Evolutionary conservation across 2,113 vertebrate genomes (phyloP).

Genomic region (Apeltes quadracus): DNA sequence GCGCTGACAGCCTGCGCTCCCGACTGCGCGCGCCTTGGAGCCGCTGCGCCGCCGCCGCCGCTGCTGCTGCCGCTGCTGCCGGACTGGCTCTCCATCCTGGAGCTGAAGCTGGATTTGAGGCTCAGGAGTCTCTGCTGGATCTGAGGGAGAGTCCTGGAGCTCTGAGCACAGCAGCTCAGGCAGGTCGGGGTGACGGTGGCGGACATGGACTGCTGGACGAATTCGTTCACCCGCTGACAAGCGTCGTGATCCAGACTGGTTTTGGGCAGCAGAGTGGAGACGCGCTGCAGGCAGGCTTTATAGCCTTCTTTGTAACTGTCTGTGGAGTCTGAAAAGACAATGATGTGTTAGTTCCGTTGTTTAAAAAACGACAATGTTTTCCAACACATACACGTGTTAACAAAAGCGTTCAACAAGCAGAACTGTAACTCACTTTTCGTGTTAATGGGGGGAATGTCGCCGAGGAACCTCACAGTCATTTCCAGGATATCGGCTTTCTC

Average conservation of each 20-base stretch:
- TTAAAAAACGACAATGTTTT: accelerated
- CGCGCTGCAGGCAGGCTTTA: slow-evolving; percentile 83
- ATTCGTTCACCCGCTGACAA: slow-evolving; percentile 78
- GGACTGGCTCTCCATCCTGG: slow-evolving; percentile 43
- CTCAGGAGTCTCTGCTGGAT: slow-evolving; percentile 70
- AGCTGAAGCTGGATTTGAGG: slow-evolving; percentile 67
- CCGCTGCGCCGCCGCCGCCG: background rate
- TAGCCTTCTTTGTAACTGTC: slow-evolving; percentile 86
- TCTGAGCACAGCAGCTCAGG: slow-evolving; percentile 71
- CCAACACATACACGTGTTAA: too few relatives aligned
- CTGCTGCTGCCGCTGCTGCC: slow-evolving; percentile 25
- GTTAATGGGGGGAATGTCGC: slow-evolving; percentile 75
- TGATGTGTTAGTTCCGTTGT: slow-evolving; percentile 25
- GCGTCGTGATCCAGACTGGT: slow-evolving; percentile 75
- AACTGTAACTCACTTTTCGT: slow-evolving; percentile 75
- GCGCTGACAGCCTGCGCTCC: slow-evolving; percentile 25
- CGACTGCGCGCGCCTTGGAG: slow-evolving; percentile 13
- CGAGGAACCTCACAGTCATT: slow-evolving; percentile 90
- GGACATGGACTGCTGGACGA: slow-evolving; percentile 74
- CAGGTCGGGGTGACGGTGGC: slow-evolving; percentile 50
- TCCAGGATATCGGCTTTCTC: slow-evolving; percentile 94
- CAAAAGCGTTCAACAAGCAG: background rate
- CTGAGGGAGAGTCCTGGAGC: slow-evolving; percentile 56
- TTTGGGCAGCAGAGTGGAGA: slow-evolving; percentile 79
- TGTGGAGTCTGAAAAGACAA: slow-evolving; percentile 52